Percentiles rank a stretch among this genome's conserved stretches.
phyloP scores from a whole-genome alignment of 2,113 vertebrate genomes.

The Limnothrissa miodon region DNA sequence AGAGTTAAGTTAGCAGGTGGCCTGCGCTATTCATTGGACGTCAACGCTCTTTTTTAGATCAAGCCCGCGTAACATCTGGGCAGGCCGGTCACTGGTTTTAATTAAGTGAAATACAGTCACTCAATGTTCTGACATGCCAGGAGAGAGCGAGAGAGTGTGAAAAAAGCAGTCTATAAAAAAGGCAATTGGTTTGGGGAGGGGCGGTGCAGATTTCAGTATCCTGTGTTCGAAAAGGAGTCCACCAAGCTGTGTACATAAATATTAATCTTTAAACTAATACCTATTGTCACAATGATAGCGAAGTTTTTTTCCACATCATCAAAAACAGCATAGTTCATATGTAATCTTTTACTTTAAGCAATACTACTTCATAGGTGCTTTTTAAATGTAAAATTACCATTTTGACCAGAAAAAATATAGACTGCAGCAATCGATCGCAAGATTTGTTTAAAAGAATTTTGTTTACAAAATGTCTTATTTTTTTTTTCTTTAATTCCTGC shows the following conservation, averaged over 20 bases:
- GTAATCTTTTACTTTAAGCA: background rate
- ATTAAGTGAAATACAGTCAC: slow-evolving; percentile 82
- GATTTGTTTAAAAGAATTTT: background rate
- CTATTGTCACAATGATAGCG: slow-evolving; percentile 66
- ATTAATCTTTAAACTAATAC: slow-evolving; percentile 70
- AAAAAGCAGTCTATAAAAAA: slow-evolving; percentile 61
- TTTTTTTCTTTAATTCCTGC: slow-evolving; percentile 29
- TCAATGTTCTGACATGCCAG: slow-evolving; percentile 69
- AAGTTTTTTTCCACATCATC: slow-evolving; percentile 57
- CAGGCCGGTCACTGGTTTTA: slow-evolving; percentile 81
- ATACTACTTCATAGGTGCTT: too few species aligned
- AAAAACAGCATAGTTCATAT: background rate
- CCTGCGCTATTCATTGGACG: slow-evolving; percentile 83
- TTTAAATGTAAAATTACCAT: too few species aligned
- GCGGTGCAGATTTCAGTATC: slow-evolving; percentile 69
- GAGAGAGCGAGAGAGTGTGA: slow-evolving; percentile 30
- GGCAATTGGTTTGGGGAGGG: slow-evolving; percentile 42
- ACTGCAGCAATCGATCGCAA: too few species aligned
- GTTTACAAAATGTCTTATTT: background rate
- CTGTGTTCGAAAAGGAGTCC: slow-evolving; percentile 72
- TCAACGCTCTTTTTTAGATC: slow-evolving; percentile 80
- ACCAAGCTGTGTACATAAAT: slow-evolving; percentile 80
- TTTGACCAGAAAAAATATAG: too few species aligned
- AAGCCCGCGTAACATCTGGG: slow-evolving; percentile 82
- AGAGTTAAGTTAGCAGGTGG: slow-evolving; percentile 92